Evolutionary conservation across 2,113 vertebrate genomes (phyloP), one percentile per base, ranked within the genome.

Genomic region (Epinephelus moara): DNA sequence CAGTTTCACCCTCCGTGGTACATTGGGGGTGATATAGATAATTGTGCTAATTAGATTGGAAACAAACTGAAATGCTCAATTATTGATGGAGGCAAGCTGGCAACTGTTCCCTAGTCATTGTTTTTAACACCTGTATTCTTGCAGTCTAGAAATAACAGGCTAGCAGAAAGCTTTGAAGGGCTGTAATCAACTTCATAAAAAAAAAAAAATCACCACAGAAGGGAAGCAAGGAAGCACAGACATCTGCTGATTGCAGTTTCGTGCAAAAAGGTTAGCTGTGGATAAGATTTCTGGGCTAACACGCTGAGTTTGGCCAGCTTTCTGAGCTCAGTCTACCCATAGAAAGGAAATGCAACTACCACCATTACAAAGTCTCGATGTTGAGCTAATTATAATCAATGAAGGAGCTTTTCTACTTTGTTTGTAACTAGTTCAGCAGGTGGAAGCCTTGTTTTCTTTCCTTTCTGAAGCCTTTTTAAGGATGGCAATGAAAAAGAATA

Each of bases 61-160:
- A 79, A 68, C 55, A 1, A 78, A 67, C 47, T 30, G 49, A 27
- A 59, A 57, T 70, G 23, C 23, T 80, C 15, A 69, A 21, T 72
- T 80, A 73, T 70, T 67, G 40, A 77, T 74, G 59, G 18, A 64
- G 60, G 42, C 27, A 57, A 56, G 33, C 72, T 68, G 67, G 52
- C 21, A 66, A 30, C 49, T 0, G 6, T 70, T 84, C 6, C 30
- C 17, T 12, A 37, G 74, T 70, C 37, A 52, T 84, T 86, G 80
- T 84, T 62, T 57, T 23, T 71, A 64, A 82, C 75, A 80, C 75
- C 61, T 76, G 70, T 33, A 47, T 74, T 71, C 50, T 71, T 79
- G 56, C 27, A 57, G 52, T 70, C 56, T 68, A 27, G 6, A 81
- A 83, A 88, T 81, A 66, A 17, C 37, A 69, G 63, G 70, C 19